Base-by-base conservation (phyloP, 2,888 invertebrate genomes). In the Geophilus truncorum region DNA sequence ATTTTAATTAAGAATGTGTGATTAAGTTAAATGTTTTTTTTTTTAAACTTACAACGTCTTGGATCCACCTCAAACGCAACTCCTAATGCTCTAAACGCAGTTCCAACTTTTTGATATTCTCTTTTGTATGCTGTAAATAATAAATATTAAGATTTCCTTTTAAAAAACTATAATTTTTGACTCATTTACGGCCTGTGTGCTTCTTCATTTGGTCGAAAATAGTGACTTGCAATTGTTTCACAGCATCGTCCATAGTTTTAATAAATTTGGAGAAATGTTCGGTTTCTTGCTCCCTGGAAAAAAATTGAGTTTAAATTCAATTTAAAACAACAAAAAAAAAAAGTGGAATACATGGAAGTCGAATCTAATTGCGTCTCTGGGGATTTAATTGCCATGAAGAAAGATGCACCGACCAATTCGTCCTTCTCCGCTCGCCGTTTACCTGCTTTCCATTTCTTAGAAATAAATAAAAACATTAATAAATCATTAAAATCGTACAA, bases 391-490 rank as follows among this genome's bases (percentile, higher is more conserved):
- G 94, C 93, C 87, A 94, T 91, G 88, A 97, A 97, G 87, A 95
- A 96, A 88, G 93, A 94, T 32, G 94, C 93, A 7, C 96, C 96
- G 84, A 94, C 90, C 83, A 96, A 90, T 84, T 94, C 93, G 87
- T 99, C 98, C 85, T 93, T 94, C 88, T 99, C 98, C 0, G 98
- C 98, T 87, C 92, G 92, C 83, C 98, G 90, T 88, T 98, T 98
- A 3, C 98, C 98, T 77, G 91, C 91, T 88, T 99, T 99, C 98
- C 98, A 99, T 84, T 93, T 86, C 62, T 81, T 23, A 78, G 30
- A 79, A 40, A 12, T 45, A 40, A 78, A 18, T 1, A 32, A 15
- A 77, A 77, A 28, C 9, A 7, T 40, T 2, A 12, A 45, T 15
- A n/a, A n/a, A n/a, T n/a, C n/a, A n/a, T 1, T 7, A 51, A 40